Base-by-base conservation (phyloP, 92 coral and sea anemone genomes). In the Palythoa caribaeorum region DNA sequence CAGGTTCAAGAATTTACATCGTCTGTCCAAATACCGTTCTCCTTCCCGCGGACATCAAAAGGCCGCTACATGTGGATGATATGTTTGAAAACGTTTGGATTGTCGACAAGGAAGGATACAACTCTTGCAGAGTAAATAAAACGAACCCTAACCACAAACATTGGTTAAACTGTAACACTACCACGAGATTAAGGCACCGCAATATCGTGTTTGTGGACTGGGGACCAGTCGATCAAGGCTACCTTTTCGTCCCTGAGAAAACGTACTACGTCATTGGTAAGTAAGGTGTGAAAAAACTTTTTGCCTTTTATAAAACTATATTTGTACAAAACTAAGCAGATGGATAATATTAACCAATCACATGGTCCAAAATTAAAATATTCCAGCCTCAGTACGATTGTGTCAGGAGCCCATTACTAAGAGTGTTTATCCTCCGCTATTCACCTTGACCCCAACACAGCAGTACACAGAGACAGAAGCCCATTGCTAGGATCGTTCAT, bases 51-150 rank as follows among this genome's bases (percentile, higher is more conserved):
- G 86, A 81, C n/a, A 51, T 81, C 73, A 19, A 52, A 52, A 81
- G 50, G 19, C 86, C 86, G 6, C 86, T 81, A 3, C 86, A 81
- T 13, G 75, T 66, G 40, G 86, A 81, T 0, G 86, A 81, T 19
- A 65, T 81, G 86, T 81, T 81, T 63, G 86, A 81, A 37, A 81
- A 81, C 19, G 59, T 81, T 47, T 81, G 86, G 86, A 81, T 81
- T 81, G 86, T 81, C 6, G 86, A 81, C 63, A 47, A 48, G 13
- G 76, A 81, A 52, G 86, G 86, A 0, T 81, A 65, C 75, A 44
- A 81, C 40, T 66, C 86, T 20, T 81, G 86, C 52, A 81, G 57
- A 7, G 86, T 81, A 11, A 81, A 81, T 10, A 81, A 11, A 12
- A 65, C 86, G 9, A 81, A 81, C 28, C 86, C 86, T 1, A 81